Conservation (phyloP, 2,797 vertebrate species). For the Mormyrops boulengeri region DNA sequence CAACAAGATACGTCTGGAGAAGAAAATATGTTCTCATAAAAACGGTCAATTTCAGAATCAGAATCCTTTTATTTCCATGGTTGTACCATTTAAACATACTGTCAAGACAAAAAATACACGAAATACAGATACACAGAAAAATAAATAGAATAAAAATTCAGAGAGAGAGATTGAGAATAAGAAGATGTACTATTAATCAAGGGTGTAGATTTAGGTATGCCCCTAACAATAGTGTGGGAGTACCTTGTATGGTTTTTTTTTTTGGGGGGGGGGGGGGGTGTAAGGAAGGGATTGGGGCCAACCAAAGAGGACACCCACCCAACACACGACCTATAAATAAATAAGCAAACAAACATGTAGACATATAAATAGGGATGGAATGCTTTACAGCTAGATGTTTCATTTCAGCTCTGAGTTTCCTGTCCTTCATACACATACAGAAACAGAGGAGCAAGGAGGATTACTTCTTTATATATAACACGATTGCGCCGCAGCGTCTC, state of each 20-base stretch:
- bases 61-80: neutral
- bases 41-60: neutral
- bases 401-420: neutral
- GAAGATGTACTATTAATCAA: neutral
- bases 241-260: neutral
- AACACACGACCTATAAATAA: neutral
- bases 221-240: neutral
- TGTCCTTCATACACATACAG: neutral
- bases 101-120: neutral
- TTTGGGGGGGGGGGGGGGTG: neutral
- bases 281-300: too few relatives aligned
- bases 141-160: neutral
- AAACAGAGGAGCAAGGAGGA: neutral
- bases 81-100: neutral
- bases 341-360: neutral
- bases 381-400: neutral
- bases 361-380: neutral
- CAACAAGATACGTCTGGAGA: neutral
- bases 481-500: constrained; percentile 23
- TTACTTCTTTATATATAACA: neutral
- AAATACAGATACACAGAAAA: neutral
- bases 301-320: neutral
- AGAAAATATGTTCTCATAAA: neutral
- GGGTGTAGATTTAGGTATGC: neutral
- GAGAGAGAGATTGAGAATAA: neutral